Base-by-base conservation (phyloP, 2,797 vertebrate species). In the Ptychobarbus kaznakovi region DNA sequence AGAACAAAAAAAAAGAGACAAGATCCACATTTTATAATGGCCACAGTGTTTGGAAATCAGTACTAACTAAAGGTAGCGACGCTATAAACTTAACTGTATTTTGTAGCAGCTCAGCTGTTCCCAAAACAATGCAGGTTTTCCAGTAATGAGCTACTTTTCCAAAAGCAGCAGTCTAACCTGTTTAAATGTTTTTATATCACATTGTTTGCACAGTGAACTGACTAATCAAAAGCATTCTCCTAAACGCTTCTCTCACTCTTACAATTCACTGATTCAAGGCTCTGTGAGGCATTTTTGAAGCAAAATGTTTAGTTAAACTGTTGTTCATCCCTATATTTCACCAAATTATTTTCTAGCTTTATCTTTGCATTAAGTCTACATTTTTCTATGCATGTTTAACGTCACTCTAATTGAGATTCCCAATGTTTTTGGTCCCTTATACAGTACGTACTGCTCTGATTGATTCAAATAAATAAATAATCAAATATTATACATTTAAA, bases 61-160 rank as follows among this genome's bases (percentile, higher is more conserved):
- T 25, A 42, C 35, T 77, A 61, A 42, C 15, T 75, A 35, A 35
- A 53, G 28, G 28, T 18, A 44, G 53, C 40, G 4, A 38, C 38
- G 3, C 35, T 38, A 51, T 49, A 10, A 56, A 63, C 15, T 10
- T 25, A 61, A 61, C 75, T 18, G 15, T 38, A 25, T 25, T 61
- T 78, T 28, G 11, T 22, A 78, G 38, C 20, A 81, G 32, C 65
- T 51, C 32, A 11, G 15, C 78, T 66, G 18, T 68, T 51, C 35
- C 61, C 44, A 68, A 51, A 80, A 49, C 78, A 51, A 65, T 46
- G 28, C 1, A 80, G 61, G 1, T 0, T 38, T 80, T 32, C 18
- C 28, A 68, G 28, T 66, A 80, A 80, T 49, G 42, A 80, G 63
- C 61, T 25, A 40, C 12, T 58, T n/a, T 78, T 16, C 76, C n/a